Evolutionary conservation across 2,797 vertebrate genomes (phyloP).

Genomic region (Rhadinocentrus ornatus): DNA sequence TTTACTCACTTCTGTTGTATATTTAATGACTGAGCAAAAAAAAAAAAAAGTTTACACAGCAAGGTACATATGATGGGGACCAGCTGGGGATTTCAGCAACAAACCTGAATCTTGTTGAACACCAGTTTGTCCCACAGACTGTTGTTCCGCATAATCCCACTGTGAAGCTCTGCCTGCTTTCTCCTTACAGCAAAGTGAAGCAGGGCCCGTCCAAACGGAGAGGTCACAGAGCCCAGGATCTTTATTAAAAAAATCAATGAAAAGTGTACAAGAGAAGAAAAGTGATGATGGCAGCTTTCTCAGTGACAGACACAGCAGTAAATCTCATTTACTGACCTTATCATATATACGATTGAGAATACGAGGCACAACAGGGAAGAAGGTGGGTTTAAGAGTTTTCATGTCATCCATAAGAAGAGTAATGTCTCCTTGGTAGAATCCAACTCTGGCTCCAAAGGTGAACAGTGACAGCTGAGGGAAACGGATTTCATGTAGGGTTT

Average conservation of each 20-base stretch:
- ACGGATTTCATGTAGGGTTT: constrained; percentile 8
- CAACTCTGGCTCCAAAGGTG: constrained; percentile 83
- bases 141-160: constrained; percentile 84
- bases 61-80: neutral
- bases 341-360: constrained; percentile 86
- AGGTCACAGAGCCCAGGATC: constrained; percentile 82
- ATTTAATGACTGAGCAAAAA: neutral
- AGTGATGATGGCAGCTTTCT: fast-evolving
- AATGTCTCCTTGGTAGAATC: constrained; percentile 87
- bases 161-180: constrained; percentile 84
- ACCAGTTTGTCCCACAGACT: constrained; percentile 85
- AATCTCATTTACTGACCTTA: constrained; percentile 70
- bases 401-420: constrained; percentile 87
- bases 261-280: neutral
- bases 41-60: neutral
- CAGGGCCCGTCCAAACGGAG: constrained; percentile 76
- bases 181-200: constrained; percentile 82
- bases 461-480: constrained; percentile 81
- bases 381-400: constrained; percentile 85
- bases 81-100: constrained; percentile 14
- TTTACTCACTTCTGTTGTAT: neutral
- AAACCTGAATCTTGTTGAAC: constrained; percentile 85
- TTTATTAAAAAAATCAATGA: constrained; percentile 21
- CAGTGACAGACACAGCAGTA: neutral
- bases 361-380: constrained; percentile 86